Evolutionary conservation across 2,113 vertebrate species (phyloP).

Genomic region (Lampris megalopsis): DNA sequence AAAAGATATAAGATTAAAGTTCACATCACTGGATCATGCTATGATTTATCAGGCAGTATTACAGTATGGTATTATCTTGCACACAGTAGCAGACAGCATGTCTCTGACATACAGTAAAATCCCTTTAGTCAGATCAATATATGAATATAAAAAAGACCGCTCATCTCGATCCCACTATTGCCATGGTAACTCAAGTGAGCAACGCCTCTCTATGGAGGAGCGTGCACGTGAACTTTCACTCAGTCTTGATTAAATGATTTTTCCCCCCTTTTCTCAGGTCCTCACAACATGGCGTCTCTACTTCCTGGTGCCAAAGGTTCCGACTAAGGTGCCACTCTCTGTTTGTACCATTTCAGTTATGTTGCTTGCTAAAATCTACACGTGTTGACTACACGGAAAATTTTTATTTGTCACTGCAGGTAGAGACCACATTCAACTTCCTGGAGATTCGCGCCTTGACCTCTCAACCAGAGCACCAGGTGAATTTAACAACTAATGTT

Average conservation of each 20-base stretch:
- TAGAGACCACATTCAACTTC: conserved; percentile 81
- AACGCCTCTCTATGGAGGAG: conserved; percentile 28
- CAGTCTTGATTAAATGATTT: conserved; percentile 34
- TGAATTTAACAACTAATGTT: conserved; percentile 29
- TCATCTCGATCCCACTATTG: conserved; percentile 44
- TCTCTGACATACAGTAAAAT: conserved; percentile 21
- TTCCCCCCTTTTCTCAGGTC: conserved; percentile 58
- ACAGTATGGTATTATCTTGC: conserved; percentile 31
- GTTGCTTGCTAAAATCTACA: background rate
- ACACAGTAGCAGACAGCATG: conserved; percentile 20
- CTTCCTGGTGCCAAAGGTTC: conserved; percentile 84
- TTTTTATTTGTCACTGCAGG: conserved; percentile 54
- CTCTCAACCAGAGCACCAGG: conserved; percentile 79
- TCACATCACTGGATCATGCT: conserved; percentile 26
- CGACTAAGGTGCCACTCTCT: conserved; percentile 81
- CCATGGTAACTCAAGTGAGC: conserved; percentile 58
- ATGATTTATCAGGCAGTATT: conserved; percentile 27
- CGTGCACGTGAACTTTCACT: conserved; percentile 48
- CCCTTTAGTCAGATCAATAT: conserved; percentile 67
- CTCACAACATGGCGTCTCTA: conserved; percentile 87
- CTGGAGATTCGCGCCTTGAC: conserved; percentile 81
- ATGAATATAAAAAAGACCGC: conserved; percentile 34
- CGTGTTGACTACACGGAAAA: background rate
- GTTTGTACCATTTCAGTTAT: background rate
- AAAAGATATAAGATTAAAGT: conserved; percentile 28